These are phyloP conservation scores for Nesometra sesokonis DNA, from an alignment of 35 echinoderm and acorn worm species.

Conservation along the genomic window DNA sequence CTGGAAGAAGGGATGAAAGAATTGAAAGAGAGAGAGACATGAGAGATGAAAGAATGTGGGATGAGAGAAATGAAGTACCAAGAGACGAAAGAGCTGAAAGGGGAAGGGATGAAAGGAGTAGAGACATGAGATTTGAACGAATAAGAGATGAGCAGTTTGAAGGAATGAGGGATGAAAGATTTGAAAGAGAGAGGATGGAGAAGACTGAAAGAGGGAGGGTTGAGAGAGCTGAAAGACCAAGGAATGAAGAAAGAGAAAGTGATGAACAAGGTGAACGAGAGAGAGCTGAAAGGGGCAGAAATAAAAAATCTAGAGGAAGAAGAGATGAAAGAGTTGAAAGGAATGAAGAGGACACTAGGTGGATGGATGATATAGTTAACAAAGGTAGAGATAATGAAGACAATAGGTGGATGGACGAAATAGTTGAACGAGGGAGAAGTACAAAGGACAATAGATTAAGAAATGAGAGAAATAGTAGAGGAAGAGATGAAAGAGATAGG, in stretches of 20 bases:
- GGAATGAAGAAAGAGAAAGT: background rate
- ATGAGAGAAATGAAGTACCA: background rate
- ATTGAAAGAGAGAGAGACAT: background rate
- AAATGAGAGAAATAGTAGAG: background rate
- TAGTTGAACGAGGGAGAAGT: constrained; percentile 5
- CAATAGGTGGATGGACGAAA: background rate
- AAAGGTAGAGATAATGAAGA: background rate
- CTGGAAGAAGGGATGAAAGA: background rate
- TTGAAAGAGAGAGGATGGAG: background rate
- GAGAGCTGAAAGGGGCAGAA: background rate
- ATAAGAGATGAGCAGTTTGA: background rate
- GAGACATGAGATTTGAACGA: background rate
- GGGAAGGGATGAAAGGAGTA: background rate
- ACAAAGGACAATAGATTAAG: background rate
- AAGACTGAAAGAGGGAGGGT: background rate
- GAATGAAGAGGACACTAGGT: background rate
- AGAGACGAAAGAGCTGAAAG: background rate
- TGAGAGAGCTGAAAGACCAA: background rate
- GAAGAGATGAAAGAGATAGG: constrained; percentile 6
- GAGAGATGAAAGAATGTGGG: background rate
- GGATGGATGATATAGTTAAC: background rate
- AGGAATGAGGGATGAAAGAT: background rate
- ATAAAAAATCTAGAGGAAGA: background rate
- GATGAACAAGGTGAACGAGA: background rate
- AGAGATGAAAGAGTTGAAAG: background rate